Percentiles rank a stretch among this genome's conserved stretches.
These are phyloP conservation scores for Gorsachius magnificus DNA, from an alignment of 2,797 vertebrate species.

Conservation along the genomic window DNA sequence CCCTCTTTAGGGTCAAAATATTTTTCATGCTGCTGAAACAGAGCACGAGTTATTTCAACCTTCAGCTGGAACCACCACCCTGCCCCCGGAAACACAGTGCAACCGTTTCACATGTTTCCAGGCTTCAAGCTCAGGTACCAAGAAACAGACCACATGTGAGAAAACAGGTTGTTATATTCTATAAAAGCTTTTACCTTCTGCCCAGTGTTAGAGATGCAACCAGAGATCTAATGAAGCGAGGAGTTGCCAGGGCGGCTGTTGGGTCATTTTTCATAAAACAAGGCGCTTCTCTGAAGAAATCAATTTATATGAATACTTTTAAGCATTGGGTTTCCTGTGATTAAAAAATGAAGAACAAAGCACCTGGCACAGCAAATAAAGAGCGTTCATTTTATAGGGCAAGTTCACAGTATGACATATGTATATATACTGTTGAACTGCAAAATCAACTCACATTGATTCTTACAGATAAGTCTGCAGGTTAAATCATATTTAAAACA, in stretches of 20 bases:
- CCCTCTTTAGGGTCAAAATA: background rate
- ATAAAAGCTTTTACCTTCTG: background rate
- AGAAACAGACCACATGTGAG: background rate
- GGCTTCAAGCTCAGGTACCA: background rate
- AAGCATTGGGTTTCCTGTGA: background rate
- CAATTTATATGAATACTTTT: background rate
- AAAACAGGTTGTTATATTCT: background rate
- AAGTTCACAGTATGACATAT: background rate
- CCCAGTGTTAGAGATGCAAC: background rate
- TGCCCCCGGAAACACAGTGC: background rate
- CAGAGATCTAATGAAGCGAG: background rate
- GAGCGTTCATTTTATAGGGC: background rate
- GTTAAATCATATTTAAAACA: fast-evolving
- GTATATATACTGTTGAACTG: background rate
- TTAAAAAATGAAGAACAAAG: background rate
- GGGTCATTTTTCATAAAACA: background rate
- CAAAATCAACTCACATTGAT: background rate
- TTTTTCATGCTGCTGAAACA: background rate
- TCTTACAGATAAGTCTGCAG: background rate
- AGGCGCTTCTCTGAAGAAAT: background rate
- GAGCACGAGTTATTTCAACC: background rate
- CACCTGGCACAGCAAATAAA: background rate
- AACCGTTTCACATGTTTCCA: background rate
- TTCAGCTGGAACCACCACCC: background rate
- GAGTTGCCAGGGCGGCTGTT: background rate